These are phyloP conservation scores for Cryptops parisi DNA, from an alignment of 2,888 invertebrate genomes.

Conservation along the genomic window DNA sequence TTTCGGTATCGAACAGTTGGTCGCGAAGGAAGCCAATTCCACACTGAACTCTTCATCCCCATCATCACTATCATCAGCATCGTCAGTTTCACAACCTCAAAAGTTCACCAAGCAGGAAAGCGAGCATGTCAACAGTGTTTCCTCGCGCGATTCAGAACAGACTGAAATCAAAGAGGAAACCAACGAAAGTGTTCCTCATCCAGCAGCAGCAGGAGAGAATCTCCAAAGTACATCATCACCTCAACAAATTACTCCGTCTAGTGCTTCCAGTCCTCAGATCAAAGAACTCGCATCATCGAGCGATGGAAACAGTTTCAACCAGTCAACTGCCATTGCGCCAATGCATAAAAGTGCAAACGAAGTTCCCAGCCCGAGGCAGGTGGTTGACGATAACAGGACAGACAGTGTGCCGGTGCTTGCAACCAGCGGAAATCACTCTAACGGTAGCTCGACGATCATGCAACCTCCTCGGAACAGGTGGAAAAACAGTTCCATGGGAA, in stretches of 20 bases:
- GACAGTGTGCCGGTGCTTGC: neutral
- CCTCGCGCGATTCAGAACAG: neutral
- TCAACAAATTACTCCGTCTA: neutral
- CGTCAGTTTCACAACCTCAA: neutral
- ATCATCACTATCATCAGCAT: conserved; percentile 1
- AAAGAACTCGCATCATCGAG: neutral
- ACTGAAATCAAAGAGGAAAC: neutral
- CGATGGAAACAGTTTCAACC: neutral
- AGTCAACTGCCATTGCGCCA: neutral
- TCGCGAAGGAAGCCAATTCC: neutral
- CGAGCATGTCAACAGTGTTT: neutral
- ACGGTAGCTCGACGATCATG: neutral
- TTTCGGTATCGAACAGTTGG: conserved; percentile 8
- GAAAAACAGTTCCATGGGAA: neutral
- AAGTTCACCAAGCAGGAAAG: neutral
- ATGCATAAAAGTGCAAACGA: neutral
- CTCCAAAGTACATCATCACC: neutral
- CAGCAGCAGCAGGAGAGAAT: neutral
- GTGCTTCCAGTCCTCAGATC: neutral
- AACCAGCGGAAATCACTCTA: neutral
- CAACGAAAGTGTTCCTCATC: neutral
- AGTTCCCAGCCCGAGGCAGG: neutral
- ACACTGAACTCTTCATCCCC: neutral
- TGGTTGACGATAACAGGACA: neutral
- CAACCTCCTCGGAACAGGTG: neutral